Base-by-base conservation (phyloP, 2,113 vertebrate species). In the Theristicus caerulescens region DNA sequence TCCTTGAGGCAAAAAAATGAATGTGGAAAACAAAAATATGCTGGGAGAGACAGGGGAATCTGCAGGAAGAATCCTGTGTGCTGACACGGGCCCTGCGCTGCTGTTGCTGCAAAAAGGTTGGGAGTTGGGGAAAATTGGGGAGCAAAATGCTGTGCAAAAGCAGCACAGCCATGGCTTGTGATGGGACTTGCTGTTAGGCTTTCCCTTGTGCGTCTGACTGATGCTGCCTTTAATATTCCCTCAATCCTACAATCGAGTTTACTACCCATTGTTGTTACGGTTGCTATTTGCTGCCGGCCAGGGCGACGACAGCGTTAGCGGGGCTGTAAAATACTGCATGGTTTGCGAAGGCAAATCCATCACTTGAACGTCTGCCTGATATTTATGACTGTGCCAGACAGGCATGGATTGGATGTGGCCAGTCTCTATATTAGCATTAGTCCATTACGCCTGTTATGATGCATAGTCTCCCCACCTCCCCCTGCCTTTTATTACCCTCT, bases 381-480 rank as follows among this genome's bases (percentile, higher is more conserved):
- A 72, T 96, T 97, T 93, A 94, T 93, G 93, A 94, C 26, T 44
- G 94, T 42, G 92, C 86, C 88, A 61, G 91, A 15, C 94, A 59
- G 96, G 94, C 78, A 22, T 47, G 88, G 90, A 44, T 86, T 93
- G 96, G 95, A 77, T 55, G 74, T n/a, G 66, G 95, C 79, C 95
- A n/a, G 95, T 81, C 94, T 96, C 91, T 83, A 29, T 70, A 32
- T 96, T 81, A 54, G 94, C 96, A 22, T 71, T 47, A 96, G 97
- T 92, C 96, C 97, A 74, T 97, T 65, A 36, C 10, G 6, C 94
- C 94, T 61, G 85, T 26, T 58, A 40, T 57, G 96, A 82, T 92
- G 86, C 93, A 55, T 29, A 19, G 80, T 84, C 65, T 85, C 51
- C 51, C 4, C 62, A 24, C 85, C 64, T 81, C 82, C 72, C 36